Base-by-base conservation (phyloP, 2,797 vertebrate genomes). In the Etheostoma perlongum region DNA sequence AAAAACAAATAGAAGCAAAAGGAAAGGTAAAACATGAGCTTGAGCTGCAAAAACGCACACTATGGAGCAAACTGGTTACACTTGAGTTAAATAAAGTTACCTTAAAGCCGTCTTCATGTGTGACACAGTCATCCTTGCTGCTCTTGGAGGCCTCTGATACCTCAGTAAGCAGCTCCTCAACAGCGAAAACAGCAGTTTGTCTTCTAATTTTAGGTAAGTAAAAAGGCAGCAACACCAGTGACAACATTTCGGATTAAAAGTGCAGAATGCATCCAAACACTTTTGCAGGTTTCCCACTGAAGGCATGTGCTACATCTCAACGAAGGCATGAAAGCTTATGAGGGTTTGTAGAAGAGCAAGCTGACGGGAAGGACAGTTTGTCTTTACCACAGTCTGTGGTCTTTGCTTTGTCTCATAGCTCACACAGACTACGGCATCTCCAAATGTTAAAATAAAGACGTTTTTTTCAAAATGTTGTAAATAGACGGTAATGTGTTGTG, bases 231-330 rank as follows among this genome's bases (percentile, higher is more conserved):
- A 36, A 36, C 33, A 8, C 33, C 33, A 36, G 33, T 36, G 9
- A 36, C 33, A 36, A 36, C 9, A 36, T 36, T 36, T 36, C 2
- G 33, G 33, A 36, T 36, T 36, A 36, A 36, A 36, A 36, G 33
- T 60, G 57, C 11, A 54, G 53, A 47, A 62, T 6, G 7, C 16
- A 23, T 46, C 27, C 49, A 21, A 57, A 33, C 19, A 53, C 19
- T 60, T 60, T 48, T 27, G 19, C 27, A 54, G 12, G n/a, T 51
- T 59, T 77, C 23, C 25, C 47, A 23, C 54, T 51, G 21, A 69
- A 44, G 19, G 18, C 5, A 1, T 6, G 5, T 21, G 21, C 27
- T 54, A 48, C 57, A 48, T 19, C 52, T 64, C 46, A 21, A 13
- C n/a, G 8, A 62, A 64, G 58, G 66, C 27, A 49, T 51, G 10